Base-by-base conservation (phyloP, 2,797 vertebrate species). In the Girardinus metallicus region DNA sequence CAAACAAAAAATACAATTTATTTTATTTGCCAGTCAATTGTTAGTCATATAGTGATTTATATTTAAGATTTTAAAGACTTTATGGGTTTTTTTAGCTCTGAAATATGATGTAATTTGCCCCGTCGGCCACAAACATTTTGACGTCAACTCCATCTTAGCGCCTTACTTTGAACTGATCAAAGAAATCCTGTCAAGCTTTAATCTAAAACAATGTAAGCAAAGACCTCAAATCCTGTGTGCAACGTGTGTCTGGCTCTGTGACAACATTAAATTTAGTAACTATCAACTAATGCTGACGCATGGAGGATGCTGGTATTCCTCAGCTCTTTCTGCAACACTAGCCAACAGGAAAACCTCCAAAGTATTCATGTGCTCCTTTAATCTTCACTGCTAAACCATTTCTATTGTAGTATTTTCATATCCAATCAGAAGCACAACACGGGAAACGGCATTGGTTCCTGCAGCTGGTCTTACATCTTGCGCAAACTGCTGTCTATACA, bases 371-470 rank as follows among this genome's bases (percentile, higher is more conserved):
- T 74, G 73, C 39, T 87, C 80, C 75, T 91, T 89, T 90, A 74
- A 90, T 90, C 87, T 86, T 77, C 71, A 39, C 12, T 15, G 29
- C 29, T 76, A 34, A 82, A 82, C 70, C 68, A 39, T 81, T 87
- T 77, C 73, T 68, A 82, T 36, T 80, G 80, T 75, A 81, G 73
- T 68, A 84, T 75, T 75, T 78, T 74, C 74, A 81, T 74, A 76
- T 78, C 43, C 60, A 43, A 78, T 57, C 74, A 80, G 62, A 88
- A 47, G 73, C 76, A 80, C 81, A 84, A 77, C 53, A 80, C 60
- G 79, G 90, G 88, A 87, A 88, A 77, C 51, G 49, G 70, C 74
- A 64, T 68, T 73, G 16, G 71, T 75, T 86, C 76, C 82, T 81
- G 85, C 68, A 78, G 66, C 76, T 77, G 46, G 31, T 55, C 66